phyloP scores from a whole-genome alignment of 2,113 vertebrate genomes.

The Orthonyx spaldingii region DNA sequence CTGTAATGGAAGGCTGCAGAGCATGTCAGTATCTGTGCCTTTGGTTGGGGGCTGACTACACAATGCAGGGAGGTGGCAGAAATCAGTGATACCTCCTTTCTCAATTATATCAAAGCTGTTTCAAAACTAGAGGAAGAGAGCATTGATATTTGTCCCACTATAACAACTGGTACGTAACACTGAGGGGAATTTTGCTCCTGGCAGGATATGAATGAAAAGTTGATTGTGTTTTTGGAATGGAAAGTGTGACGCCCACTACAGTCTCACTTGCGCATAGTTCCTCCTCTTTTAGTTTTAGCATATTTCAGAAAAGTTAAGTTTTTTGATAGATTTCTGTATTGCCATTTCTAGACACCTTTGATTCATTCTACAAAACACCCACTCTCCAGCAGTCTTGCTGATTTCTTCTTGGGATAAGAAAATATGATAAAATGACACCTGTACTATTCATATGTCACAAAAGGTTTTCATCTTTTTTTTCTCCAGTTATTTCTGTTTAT shows the following conservation, averaged over 20 bases:
- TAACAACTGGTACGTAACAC: background rate
- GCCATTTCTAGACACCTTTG: constrained; percentile 6
- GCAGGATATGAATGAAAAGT: constrained; percentile 16
- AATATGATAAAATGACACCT: background rate
- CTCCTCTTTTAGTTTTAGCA: background rate
- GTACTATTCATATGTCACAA: background rate
- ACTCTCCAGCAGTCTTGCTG: constrained; percentile 1
- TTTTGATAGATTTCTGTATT: background rate
- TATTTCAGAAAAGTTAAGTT: constrained; percentile 1
- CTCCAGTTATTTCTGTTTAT: background rate
- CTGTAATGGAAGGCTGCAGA: background rate
- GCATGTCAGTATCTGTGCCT: background rate
- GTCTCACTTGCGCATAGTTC: background rate
- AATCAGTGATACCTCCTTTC: background rate
- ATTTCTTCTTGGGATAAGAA: background rate
- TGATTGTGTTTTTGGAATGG: constrained; percentile 16
- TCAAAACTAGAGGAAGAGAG: background rate
- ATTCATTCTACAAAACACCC: constrained; percentile 11
- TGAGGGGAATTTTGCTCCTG: background rate
- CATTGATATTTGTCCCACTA: background rate
- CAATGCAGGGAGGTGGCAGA: background rate
- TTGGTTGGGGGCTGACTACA: background rate
- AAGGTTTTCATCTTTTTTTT: background rate
- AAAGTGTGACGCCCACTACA: background rate
- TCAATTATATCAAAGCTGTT: background rate